Base-by-base conservation (phyloP, 30 jellyfish, hydroid and myxozoan genomes). In the Hydractinia symbiolongicarpus region DNA sequence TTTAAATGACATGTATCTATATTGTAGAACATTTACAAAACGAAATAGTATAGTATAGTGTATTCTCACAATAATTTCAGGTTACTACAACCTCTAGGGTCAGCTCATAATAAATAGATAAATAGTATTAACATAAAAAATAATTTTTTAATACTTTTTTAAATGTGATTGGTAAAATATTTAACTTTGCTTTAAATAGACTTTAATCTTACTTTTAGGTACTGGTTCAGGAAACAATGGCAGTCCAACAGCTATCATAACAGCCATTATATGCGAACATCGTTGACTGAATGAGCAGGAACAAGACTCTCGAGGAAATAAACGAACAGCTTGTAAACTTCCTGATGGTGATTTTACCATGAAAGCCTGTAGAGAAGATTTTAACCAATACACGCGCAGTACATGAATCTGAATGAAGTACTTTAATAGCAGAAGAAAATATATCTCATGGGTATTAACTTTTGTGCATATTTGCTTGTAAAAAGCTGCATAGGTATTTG, bases 251-350 rank as follows among this genome's bases (percentile, higher is more conserved):
- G 96, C 83, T 53, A 91, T 70, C 90, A 86, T 91, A 50, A 91
- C 96, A 8, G 98, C 98, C 82, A 91, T 61, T 56, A 91, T 79
- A 54, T 91, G 98, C 17, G 96, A 91, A 87, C 98, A 91, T 51
- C 81, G 84, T 30, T 86, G 96, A 20, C 79, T 83, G 21, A 70
- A 62, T 60, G 86, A 86, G 58, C 98, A 91, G 44, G 98, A 81
- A 83, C 98, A 91, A 55, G 94, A 91, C 77, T 91, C 95, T 52
- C 90, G 94, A 54, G 98, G 98, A 71, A 82, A 91, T 55, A 91
- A 66, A 64, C 82, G 89, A 67, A 91, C 98, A 9, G 95, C 98
- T 55, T 91, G 98, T 20, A 91, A 70, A 67, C 87, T 50, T 15
- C 87, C 87, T 21, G 87, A 79, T 53, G 87, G 87, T 10, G 87